These are phyloP conservation scores for Haemorhous mexicanus DNA, from an alignment of 2,113 vertebrate species.

Conservation along the genomic window DNA sequence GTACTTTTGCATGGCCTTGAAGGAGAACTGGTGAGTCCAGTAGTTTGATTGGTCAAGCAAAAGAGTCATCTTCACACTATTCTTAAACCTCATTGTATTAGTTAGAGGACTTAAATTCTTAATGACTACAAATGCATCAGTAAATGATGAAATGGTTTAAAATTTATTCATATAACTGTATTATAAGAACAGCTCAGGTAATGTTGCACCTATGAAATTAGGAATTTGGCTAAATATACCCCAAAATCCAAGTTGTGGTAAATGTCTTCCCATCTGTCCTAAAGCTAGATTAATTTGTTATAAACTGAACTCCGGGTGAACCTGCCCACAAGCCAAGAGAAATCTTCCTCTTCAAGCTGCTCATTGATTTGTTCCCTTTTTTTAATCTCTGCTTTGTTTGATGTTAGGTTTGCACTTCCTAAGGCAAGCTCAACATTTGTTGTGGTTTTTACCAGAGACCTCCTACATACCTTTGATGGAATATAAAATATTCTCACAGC, in stretches of 20 bases:
- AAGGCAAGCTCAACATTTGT: background rate
- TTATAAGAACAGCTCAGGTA: background rate
- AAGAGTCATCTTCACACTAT: background rate
- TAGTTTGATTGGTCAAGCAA: background rate
- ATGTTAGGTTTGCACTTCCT: background rate
- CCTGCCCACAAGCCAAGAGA: background rate
- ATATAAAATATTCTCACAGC: conserved; percentile 21
- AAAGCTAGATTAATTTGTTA: background rate
- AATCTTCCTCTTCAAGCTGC: background rate
- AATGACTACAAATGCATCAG: background rate
- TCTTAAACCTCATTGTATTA: background rate
- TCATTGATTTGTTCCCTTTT: background rate
- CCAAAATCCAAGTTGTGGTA: background rate
- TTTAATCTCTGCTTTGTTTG: conserved; percentile 11
- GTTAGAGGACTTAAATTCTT: background rate
- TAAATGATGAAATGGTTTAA: background rate
- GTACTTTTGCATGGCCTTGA: background rate
- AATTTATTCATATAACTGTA: background rate
- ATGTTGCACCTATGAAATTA: background rate
- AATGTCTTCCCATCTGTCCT: background rate
- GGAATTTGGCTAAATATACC: background rate
- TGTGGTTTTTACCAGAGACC: background rate
- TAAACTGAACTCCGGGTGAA: background rate
- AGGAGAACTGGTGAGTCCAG: background rate
- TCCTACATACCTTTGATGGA: conserved; percentile 18